Conservation (phyloP, 2,888 invertebrate genomes). For the Caenorhabditis macrosperma region DNA sequence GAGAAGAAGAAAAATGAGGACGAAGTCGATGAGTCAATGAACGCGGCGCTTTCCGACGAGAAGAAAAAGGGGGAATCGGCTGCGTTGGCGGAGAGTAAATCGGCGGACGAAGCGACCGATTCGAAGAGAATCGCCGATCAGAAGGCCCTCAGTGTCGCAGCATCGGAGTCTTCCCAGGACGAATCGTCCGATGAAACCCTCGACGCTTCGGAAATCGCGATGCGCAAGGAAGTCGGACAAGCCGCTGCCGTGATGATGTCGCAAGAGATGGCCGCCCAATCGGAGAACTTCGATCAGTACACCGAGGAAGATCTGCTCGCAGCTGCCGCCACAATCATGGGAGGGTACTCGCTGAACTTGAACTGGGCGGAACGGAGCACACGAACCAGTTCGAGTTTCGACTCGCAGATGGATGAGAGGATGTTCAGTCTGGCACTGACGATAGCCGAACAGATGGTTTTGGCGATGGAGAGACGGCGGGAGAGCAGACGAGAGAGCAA, state of each 20-base stretch:
- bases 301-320: slow-evolving; percentile 29
- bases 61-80: slow-evolving; percentile 7
- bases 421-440: slow-evolving; percentile 32
- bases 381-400: slow-evolving; percentile 16
- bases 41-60: slow-evolving; percentile 16
- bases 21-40: slow-evolving; percentile 16
- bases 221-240: slow-evolving; percentile 30
- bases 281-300: slow-evolving; percentile 39
- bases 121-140: slow-evolving; percentile 12
- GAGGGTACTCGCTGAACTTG: slow-evolving; percentile 28
- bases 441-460: slow-evolving; percentile 30
- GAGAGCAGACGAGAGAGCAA: slow-evolving; percentile 8
- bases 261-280: slow-evolving; percentile 38
- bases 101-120: background rate
- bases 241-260: slow-evolving; percentile 26
- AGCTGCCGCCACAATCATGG: slow-evolving; percentile 39
- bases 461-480: slow-evolving; percentile 12
- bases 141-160: background rate
- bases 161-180: slow-evolving; percentile 12
- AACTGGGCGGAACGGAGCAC: slow-evolving; percentile 46
- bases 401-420: slow-evolving; percentile 35
- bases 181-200: slow-evolving; percentile 14
- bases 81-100: background rate
- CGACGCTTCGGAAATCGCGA: slow-evolving; percentile 28
- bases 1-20: slow-evolving; percentile 21